Evolutionary conservation across 2,888 invertebrate genomes (phyloP), one percentile per base, ranked within the genome.

Genomic region (Apoderus coryli): DNA sequence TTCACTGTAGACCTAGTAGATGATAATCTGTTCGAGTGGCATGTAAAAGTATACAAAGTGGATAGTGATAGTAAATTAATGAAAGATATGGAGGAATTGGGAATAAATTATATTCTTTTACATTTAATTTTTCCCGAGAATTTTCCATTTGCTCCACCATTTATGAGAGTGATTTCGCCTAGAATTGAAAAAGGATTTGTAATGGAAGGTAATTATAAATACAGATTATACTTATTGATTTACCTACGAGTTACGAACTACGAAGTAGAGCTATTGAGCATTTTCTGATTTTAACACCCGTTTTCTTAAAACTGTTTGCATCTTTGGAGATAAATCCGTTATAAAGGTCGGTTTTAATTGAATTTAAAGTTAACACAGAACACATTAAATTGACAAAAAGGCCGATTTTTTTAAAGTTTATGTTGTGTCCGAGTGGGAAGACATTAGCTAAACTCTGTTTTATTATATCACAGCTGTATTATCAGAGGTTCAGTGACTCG

Each of bases 1-100:
- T 86, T 85, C 51, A 79, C 76, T 43, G 85, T 82, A 44, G 85
- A 85, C 51, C 62, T 86, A 36, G 78, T 85, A 26, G 80, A 82
- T 51, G 85, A 86, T 57, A 84, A 81, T 59, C 63, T 86, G 22
- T 86, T 76, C 60, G 86, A 86, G 56, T 86, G 86, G 86, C 76
- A 84, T 55, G 80, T 84, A 35, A 72, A 81, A 38, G 61, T 86
- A 47, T 74, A 75, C 54, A 74, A 76, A 51, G 72, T 86, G 44
- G 86, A 86, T 60, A 72, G 78, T 2, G 85, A 86, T 50, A 84
- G 82, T 50, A 79, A 81, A 41, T 63, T 86, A 44, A 77, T 79
- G n/a, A 67, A 64, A 29, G 86, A 86, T 56, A 76, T 86, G 70
- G 67, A 69, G 32, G 82, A 84, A 53, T 59, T 81, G 38, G 73